Conservation (phyloP, 2,888 invertebrate genomes). For the Thymelicus sylvestris region DNA sequence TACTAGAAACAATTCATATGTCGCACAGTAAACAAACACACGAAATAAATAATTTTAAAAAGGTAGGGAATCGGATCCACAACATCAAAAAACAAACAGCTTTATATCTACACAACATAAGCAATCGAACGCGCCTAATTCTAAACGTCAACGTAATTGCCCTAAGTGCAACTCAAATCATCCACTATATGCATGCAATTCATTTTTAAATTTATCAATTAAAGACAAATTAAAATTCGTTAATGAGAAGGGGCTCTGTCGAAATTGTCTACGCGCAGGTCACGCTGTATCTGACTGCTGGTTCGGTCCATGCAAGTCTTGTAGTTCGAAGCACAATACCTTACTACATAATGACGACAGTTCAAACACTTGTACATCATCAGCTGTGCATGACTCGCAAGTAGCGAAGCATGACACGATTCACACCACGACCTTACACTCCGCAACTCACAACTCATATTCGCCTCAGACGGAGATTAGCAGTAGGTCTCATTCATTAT, state of each 20-base stretch:
- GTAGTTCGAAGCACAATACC: conserved; percentile 39
- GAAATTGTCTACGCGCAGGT: conserved; percentile 42
- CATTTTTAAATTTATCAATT: conserved; percentile 37
- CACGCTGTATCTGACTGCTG: conserved; percentile 36
- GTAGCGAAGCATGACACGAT: background rate
- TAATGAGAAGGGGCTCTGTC: conserved; percentile 39
- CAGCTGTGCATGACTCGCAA: background rate
- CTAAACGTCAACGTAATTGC: conserved; percentile 38
- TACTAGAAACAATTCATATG: conserved; percentile 42
- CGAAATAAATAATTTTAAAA: background rate
- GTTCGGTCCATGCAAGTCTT: conserved; percentile 39
- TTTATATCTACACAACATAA: conserved; percentile 38
- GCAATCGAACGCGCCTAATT: conserved; percentile 14
- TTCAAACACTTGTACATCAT: conserved; percentile 1
- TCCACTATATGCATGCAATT: conserved; percentile 40
- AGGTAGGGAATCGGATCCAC: conserved; percentile 14
- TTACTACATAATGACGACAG: conserved; percentile 33
- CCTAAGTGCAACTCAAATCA: conserved; percentile 40
- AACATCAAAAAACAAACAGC: conserved; percentile 34
- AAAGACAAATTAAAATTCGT: conserved; percentile 38
- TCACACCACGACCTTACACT: conserved; percentile 11
- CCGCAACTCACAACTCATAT: conserved; percentile 22
- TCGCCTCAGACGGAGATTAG: background rate
- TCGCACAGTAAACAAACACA: conserved; percentile 30
- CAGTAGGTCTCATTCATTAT: conserved; percentile 29